Percentiles rank a stretch among this genome's conserved stretches.
Conservation (phyloP, 2,797 vertebrate species). For the Fundulus diaphanus region DNA sequence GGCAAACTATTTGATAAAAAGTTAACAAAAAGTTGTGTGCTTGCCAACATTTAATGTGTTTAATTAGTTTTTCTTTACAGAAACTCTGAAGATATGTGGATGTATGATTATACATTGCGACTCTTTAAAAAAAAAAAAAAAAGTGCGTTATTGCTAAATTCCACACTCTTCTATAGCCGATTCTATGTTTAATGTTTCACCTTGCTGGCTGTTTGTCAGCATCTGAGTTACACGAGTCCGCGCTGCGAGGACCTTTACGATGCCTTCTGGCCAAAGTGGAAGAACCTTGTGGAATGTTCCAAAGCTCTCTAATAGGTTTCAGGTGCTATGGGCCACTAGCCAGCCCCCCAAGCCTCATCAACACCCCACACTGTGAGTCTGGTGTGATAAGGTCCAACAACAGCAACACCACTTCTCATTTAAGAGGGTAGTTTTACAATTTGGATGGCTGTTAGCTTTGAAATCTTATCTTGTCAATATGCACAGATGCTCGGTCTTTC, state of each 20-base stretch:
- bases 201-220: conserved; percentile 66
- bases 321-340: conserved; percentile 82
- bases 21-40: conserved; percentile 76
- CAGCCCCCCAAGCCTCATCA: conserved; percentile 60
- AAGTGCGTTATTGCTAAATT: conserved; percentile 12
- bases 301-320: conserved; percentile 85
- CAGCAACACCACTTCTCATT: conserved; percentile 70
- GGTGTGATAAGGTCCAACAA: conserved; percentile 67
- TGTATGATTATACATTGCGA: background rate
- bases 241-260: conserved; percentile 81
- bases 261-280: conserved; percentile 82
- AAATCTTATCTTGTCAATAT: conserved; percentile 12
- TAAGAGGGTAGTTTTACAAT: conserved; percentile 47
- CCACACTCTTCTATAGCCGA: conserved; percentile 21
- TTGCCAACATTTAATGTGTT: conserved; percentile 70
- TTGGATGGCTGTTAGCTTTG: conserved; percentile 34
- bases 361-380: conserved; percentile 61
- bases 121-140: too few relatives aligned
- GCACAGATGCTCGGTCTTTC: background rate
- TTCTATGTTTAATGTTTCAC: conserved; percentile 69
- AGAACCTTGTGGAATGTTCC: conserved; percentile 86
- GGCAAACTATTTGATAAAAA: conserved; percentile 81
- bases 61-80: conserved; percentile 60
- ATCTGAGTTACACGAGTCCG: conserved; percentile 58
- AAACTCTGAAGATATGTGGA: conserved; percentile 40